A percentile compares a stretch with the other conserved stretches of the same genome.
Conservation (phyloP, 2,888 invertebrate genomes). For the Leuctra nigra region DNA sequence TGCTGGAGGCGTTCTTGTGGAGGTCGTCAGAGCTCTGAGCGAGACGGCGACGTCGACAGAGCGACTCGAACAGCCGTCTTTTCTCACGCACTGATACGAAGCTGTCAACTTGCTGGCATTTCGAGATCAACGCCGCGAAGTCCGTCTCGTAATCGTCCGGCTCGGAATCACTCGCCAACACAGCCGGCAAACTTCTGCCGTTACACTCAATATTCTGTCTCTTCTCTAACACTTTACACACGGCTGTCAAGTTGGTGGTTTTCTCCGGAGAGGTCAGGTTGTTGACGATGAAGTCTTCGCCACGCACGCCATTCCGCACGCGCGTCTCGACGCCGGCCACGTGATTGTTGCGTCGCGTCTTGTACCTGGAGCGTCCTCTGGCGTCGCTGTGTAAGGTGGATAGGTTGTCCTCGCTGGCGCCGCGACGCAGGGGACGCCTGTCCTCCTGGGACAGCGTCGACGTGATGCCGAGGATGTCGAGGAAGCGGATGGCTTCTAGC, state of each 20-base stretch:
- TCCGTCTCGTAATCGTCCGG: slow-evolving; percentile 38
- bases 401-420: slow-evolving; percentile 15
- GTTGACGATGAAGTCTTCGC: neutral
- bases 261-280: neutral
- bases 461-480: slow-evolving; percentile 62
- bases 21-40: slow-evolving; percentile 60
- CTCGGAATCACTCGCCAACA: slow-evolving; percentile 25
- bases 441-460: slow-evolving; percentile 49
- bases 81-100: slow-evolving; percentile 59
- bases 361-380: neutral
- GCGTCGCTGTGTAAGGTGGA: neutral
- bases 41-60: slow-evolving; percentile 53
- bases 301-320: neutral
- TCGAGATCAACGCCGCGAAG: slow-evolving; percentile 45
- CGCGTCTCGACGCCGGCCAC: neutral
- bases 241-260: neutral
- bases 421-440: slow-evolving; percentile 35
- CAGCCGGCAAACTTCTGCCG: neutral
- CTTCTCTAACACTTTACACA: slow-evolving; percentile 1
- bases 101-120: slow-evolving; percentile 51
- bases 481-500: slow-evolving; percentile 51
- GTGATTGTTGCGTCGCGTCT: neutral
- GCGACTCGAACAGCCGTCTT: slow-evolving; percentile 60
- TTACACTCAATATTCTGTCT: neutral
- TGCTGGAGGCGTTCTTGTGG: slow-evolving; percentile 40